Conservation (phyloP, 2,113 vertebrate species). For the Cepphus grylle region DNA sequence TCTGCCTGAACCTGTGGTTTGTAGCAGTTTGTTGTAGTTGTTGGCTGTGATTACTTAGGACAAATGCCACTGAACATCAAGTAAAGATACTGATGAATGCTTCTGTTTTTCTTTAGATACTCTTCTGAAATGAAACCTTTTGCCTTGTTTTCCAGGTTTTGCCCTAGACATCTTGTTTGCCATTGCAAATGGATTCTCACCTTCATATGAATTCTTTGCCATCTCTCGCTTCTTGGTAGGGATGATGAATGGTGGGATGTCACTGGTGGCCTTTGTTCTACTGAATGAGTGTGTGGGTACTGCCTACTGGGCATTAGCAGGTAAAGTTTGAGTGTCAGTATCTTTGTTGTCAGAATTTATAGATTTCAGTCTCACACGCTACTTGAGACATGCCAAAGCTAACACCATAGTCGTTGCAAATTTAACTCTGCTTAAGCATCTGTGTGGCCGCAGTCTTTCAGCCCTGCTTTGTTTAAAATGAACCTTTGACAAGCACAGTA, state of each 20-base stretch:
- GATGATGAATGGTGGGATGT: conserved; percentile 83
- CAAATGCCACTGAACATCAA: background rate
- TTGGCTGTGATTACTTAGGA: background rate
- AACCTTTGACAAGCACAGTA: background rate
- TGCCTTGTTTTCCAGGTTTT: conserved; percentile 72
- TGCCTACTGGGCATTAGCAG: conserved; percentile 82
- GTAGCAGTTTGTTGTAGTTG: background rate
- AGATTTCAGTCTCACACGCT: background rate
- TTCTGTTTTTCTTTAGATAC: background rate
- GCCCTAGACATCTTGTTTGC: conserved; percentile 80
- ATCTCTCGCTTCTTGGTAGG: conserved; percentile 79
- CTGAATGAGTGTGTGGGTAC: conserved; percentile 82
- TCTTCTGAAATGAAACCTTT: background rate
- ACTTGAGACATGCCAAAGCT: background rate
- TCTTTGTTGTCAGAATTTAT: background rate
- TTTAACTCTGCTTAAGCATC: background rate
- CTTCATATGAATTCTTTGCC: conserved; percentile 76
- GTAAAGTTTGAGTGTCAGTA: conserved; percentile 53
- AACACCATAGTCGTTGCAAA: background rate
- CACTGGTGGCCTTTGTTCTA: conserved; percentile 81
- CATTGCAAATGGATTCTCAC: conserved; percentile 78
- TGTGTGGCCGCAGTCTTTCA: background rate
- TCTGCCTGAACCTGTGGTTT: background rate
- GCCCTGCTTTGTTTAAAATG: background rate
- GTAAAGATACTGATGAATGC: background rate